Evolutionary conservation across 2,797 vertebrate species (phyloP), one percentile per base, ranked within the genome.

Genomic region (Triplophysa bombifrons): DNA sequence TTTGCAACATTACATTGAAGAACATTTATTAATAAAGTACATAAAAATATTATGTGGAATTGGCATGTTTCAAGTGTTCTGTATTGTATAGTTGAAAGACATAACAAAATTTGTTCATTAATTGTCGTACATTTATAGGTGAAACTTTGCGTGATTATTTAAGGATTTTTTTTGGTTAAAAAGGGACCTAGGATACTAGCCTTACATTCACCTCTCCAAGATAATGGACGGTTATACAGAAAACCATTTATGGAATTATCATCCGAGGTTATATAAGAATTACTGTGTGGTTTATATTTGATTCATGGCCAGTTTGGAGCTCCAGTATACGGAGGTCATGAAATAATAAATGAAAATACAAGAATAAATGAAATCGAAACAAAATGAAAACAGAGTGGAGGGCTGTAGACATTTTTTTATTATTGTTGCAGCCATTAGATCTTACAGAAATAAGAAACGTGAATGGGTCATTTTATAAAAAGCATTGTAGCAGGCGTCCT

Each of bases 391-490:
- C 34, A 38, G 34, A 38, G 6, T 8, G 6, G 8, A 17, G 5
- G 4, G 19, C 20, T 22, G 2, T 22, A 20, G 66, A 30, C 38
- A 66, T 7, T n/a, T 9, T 76, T 60, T 25, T 38, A n/a, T 56
- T 58, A 27, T 30, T 30, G 56, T 67, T 56, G 34, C 6, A 67
- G 41, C 27, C 13, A 1, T 22, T 10, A 20, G n/a, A 78, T 70
- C 13, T 61, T 20, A 70, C 44, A 78, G n/a, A 58, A 76, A 56
- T 27, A 1, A 17, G n/a, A 17, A 12, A 76, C 58, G 30, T 30
- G 2, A 61, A 61, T 30, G 25, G 4, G 17, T 30, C 6, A 25
- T 30, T 27, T 30, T 30, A 20, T 30, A 17, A 61, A 61, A 61
- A 20, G 16, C 20, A 8, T 3, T 61, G 27, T 61, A 22, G 56